These are phyloP conservation scores for Choloepus hoffmanni DNA, from an alignment of 2,113 vertebrate species.

Conservation along the genomic window DNA sequence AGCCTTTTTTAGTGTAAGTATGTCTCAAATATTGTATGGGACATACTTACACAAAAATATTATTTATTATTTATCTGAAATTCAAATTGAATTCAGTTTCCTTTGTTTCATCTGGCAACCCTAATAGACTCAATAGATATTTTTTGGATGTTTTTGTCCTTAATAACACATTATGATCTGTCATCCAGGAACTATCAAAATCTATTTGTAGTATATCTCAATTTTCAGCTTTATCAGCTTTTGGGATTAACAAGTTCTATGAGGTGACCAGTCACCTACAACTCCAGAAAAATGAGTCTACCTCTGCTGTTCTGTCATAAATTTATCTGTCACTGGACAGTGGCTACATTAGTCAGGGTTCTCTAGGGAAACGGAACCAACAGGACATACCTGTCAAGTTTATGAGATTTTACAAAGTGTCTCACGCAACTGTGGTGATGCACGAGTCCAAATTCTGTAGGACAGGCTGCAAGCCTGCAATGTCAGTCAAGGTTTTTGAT, in stretches of 20 bases:
- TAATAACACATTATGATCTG: conserved; percentile 1
- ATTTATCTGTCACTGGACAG: neutral
- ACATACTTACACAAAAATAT: neutral
- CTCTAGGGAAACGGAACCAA: too few relatives aligned
- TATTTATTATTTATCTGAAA: conserved; percentile 34
- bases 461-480: too few relatives aligned
- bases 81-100: neutral
- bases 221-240: conserved; percentile 12
- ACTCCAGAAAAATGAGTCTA: neutral
- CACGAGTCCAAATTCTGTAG: too few relatives aligned
- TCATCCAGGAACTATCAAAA: conserved; percentile 45
- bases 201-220: conserved; percentile 49
- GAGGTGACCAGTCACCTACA: neutral
- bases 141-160: neutral
- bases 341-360: too few relatives aligned
- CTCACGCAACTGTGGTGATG: too few relatives aligned
- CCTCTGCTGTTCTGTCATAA: neutral
- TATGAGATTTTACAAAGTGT: too few relatives aligned
- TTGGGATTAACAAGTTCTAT: conserved; percentile 50
- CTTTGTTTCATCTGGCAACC: neutral
- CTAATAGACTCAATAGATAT: neutral
- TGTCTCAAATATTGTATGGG: neutral
- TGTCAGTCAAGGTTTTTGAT: too few relatives aligned
- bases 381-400: too few relatives aligned
- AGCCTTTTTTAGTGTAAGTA: neutral